Evolutionary conservation across 2,888 invertebrate genomes (phyloP), one percentile per base, ranked within the genome.

Genomic region (Meandrusa payeni): DNA sequence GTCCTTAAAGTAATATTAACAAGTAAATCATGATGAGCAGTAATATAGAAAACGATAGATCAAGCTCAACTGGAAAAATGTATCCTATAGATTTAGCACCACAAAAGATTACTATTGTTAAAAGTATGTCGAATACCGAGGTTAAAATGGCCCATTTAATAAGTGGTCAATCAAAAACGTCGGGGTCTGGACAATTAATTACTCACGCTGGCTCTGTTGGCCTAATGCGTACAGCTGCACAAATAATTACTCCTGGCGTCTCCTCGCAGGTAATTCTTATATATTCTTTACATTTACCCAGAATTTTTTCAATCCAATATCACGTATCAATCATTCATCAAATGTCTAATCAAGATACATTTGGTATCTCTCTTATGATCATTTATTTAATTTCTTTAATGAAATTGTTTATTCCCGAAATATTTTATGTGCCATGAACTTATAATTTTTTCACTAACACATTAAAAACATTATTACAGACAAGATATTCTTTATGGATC

Each of bases 11-110:
- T 26, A 27, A 20, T 31, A 19, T 17, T 17, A 6, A 11, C 22
- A 22, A 41, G 22, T 26, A 12, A 29, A 37, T 55, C 59, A 78
- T 59, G 67, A 88, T 88, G 88, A 87, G 76, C 60, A 76, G 66
- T 56, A 86, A 85, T 74, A 69, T 81, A 59, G 88, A 88, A 59
- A 89, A 88, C 57, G 90, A 90, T 57, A 89, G 90, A 57, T 88
- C 90, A 58, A 65, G 80, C 50, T 83, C 89, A 54, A 66, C 82
- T 59, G 81, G 81, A 54, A 91, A 91, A 77, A 88, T 88, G 72
- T 89, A 89, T 76, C 88, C 88, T 51, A 87, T 88, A 57, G 87
- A 88, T 77, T 82, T 88, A 70, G 87, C 87, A 45, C 83, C 85
- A 52, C 86, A 83, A 68, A 88, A 88, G 68, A 87, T 88, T 44